A percentile compares a stretch with the other conserved stretches of the same genome.
Evolutionary conservation across 2,888 invertebrate species (phyloP).

Genomic region (Oithona nana): DNA sequence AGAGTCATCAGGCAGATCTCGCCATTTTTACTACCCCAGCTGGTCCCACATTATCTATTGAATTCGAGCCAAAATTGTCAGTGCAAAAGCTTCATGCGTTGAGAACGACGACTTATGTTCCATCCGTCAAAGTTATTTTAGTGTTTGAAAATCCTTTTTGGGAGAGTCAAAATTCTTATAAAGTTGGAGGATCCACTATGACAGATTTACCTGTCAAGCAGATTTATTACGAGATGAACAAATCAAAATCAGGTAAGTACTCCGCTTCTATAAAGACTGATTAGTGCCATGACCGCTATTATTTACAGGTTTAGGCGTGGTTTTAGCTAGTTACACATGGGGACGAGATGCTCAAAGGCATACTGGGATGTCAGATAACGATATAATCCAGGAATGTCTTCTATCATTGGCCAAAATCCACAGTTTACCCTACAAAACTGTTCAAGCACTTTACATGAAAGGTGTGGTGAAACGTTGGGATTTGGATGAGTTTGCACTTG

Average conservation of each 20-base stretch:
- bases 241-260: slow-evolving; percentile 1
- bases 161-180: background rate
- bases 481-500: background rate
- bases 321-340: slow-evolving; percentile 12
- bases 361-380: slow-evolving; percentile 8
- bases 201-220: slow-evolving; percentile 4
- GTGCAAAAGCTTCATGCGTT: background rate
- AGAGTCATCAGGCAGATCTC: background rate
- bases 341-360: slow-evolving; percentile 5
- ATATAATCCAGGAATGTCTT: slow-evolving; percentile 7
- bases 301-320: slow-evolving; percentile 3
- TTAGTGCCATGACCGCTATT: too few relatives aligned
- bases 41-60: background rate
- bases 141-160: slow-evolving; percentile 8
- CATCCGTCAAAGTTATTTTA: slow-evolving; percentile 1
- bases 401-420: slow-evolving; percentile 8
- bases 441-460: background rate
- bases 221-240: background rate
- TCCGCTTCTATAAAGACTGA: background rate
- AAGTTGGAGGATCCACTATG: background rate
- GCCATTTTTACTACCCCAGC: slow-evolving; percentile 3
- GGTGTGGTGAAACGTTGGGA: slow-evolving; percentile 7
- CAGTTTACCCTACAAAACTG: background rate
- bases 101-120: background rate
- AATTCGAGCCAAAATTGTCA: background rate